Evolutionary conservation across 2,113 vertebrate genomes (phyloP).

Genomic region (Polypterus bichir): DNA sequence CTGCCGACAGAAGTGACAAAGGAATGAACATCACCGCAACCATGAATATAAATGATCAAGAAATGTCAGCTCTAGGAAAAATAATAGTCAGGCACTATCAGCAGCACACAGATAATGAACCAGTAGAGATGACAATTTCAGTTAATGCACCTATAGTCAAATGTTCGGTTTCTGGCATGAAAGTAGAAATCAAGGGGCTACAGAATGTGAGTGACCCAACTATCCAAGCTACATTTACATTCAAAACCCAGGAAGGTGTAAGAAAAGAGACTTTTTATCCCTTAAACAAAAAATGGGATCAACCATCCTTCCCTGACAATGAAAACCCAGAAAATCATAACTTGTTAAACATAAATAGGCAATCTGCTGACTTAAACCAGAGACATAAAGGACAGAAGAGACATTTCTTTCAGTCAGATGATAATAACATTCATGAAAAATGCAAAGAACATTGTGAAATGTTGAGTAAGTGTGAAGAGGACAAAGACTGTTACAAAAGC

Average conservation of each 20-base stretch:
- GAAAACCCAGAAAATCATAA: constrained; percentile 16
- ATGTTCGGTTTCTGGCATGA: constrained; percentile 35
- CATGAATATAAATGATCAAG: constrained; percentile 40
- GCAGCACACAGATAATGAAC: constrained; percentile 20
- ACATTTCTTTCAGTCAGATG: constrained; percentile 36
- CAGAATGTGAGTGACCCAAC: constrained; percentile 18
- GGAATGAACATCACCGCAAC: constrained; percentile 39
- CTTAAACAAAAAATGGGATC: constrained; percentile 12
- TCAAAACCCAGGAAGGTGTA: constrained; percentile 28
- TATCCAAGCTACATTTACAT: constrained; percentile 26
- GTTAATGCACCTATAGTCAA: constrained; percentile 44
- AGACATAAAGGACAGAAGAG: constrained; percentile 10
- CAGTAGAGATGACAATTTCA: constrained; percentile 19
- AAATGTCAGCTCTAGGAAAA: constrained; percentile 30
- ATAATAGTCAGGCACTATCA: constrained; percentile 35
- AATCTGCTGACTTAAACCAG: constrained; percentile 1
- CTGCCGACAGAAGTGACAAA: constrained; percentile 17
- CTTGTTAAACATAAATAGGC: constrained; percentile 10
- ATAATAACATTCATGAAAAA: constrained; percentile 22
- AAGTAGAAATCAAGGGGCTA: constrained; percentile 51
- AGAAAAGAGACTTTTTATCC: constrained; percentile 19
- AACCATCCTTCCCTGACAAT: constrained; percentile 11
- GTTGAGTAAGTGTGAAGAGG: constrained; percentile 27
- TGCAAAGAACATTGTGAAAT: constrained; percentile 31
- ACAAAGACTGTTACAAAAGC: constrained; percentile 35